Conservation (phyloP, 1,140 invertebrate genomes). For the Teleopsis dalmanni region DNA sequence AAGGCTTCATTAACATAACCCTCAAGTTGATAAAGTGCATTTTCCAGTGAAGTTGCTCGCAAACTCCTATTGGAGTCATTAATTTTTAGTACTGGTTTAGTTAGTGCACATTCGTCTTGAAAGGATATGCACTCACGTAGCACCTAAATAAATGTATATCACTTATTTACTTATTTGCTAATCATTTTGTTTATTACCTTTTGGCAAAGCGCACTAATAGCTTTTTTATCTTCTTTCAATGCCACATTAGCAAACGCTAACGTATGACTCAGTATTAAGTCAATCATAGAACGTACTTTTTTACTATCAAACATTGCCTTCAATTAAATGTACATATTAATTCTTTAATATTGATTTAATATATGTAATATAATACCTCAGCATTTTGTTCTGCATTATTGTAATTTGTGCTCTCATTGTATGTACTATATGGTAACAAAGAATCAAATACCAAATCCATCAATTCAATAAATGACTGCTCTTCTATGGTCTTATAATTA, state of each 20-base stretch:
- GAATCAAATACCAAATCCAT: conserved; percentile 24
- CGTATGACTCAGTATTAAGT: conserved; percentile 24
- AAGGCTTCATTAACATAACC: conserved; percentile 34
- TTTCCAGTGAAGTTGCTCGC: conserved; percentile 24
- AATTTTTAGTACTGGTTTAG: neutral
- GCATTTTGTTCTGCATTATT: neutral
- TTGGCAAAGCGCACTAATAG: conserved; percentile 35
- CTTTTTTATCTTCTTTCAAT: conserved; percentile 31
- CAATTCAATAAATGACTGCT: conserved; percentile 21
- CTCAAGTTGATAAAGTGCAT: conserved; percentile 31
- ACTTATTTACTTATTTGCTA: neutral
- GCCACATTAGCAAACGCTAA: conserved; percentile 39
- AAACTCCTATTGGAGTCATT: conserved; percentile 24
- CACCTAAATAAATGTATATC: conserved; percentile 16
- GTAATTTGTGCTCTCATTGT: conserved; percentile 9
- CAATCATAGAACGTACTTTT: conserved; percentile 21
- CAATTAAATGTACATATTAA: neutral
- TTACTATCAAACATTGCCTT: conserved; percentile 15
- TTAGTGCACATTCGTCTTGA: conserved; percentile 22
- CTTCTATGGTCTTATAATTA: conserved; percentile 13
- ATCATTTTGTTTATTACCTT: conserved; percentile 18
- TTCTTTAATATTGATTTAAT: neutral
- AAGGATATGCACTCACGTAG: conserved; percentile 31
- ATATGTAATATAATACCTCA: no score
- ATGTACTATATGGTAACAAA: conserved; percentile 18